A percentile compares a stretch with the other conserved stretches of the same genome.
phyloP scores from a whole-genome alignment of 2,113 vertebrate genomes.

The Nematolebias whitei region DNA sequence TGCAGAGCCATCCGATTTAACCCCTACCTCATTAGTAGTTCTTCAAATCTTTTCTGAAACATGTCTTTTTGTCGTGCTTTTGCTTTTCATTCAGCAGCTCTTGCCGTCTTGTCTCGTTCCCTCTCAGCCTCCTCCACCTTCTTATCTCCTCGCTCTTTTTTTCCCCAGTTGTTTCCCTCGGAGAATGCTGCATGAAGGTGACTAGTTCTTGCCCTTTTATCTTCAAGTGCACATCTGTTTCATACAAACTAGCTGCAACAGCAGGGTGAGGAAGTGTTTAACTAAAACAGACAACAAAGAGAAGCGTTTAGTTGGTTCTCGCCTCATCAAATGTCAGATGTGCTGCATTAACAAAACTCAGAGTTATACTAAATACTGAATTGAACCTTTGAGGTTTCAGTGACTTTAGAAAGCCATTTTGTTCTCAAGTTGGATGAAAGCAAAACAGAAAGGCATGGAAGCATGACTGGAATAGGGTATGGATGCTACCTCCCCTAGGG shows the following conservation, averaged over 20 bases:
- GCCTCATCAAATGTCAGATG: slow-evolving; percentile 6
- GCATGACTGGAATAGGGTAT: slow-evolving; percentile 64
- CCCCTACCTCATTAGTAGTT: slow-evolving; percentile 66
- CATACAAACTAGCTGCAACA: slow-evolving; percentile 35
- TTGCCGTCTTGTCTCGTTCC: slow-evolving; percentile 18
- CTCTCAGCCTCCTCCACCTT: neutral
- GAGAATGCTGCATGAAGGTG: slow-evolving; percentile 47
- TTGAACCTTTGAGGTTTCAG: slow-evolving; percentile 38
- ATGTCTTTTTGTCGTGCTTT: slow-evolving; percentile 25
- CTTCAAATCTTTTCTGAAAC: slow-evolving; percentile 61
- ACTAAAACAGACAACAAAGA: slow-evolving; percentile 37
- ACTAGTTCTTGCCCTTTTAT: slow-evolving; percentile 43
- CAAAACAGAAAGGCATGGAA: slow-evolving; percentile 44
- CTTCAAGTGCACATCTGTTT: slow-evolving; percentile 43
- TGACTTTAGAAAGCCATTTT: slow-evolving; percentile 58
- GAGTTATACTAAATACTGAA: slow-evolving; percentile 31
- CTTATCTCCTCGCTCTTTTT: neutral
- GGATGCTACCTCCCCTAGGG: slow-evolving; percentile 45
- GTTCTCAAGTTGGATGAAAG: slow-evolving; percentile 40
- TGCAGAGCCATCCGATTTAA: slow-evolving; percentile 55
- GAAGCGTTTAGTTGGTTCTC: slow-evolving; percentile 6
- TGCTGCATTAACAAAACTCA: slow-evolving; percentile 13
- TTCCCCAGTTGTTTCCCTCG: slow-evolving; percentile 3
- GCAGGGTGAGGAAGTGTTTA: slow-evolving; percentile 25
- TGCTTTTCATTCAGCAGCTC: slow-evolving; percentile 57